Conservation (phyloP, 2,888 invertebrate genomes). For the Xylophagus ater region DNA sequence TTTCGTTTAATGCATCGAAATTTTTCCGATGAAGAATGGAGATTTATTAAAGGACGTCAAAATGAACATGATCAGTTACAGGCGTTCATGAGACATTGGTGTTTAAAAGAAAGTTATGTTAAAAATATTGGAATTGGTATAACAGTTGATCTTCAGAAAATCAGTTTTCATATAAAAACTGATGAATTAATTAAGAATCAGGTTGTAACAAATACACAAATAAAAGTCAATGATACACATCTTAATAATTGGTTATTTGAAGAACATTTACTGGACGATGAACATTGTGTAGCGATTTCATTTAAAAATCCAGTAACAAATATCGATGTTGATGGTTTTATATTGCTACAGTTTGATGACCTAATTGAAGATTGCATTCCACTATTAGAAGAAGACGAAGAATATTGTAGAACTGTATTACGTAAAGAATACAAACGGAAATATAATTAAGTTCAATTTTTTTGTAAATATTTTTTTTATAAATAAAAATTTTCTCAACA, state of each 20-base stretch:
- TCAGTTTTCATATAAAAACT: slow-evolving; percentile 62
- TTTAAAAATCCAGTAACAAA: slow-evolving; percentile 33
- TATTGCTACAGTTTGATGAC: slow-evolving; percentile 47
- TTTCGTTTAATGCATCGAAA: slow-evolving; percentile 80
- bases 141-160: slow-evolving; percentile 58
- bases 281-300: slow-evolving; percentile 72
- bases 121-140: slow-evolving; percentile 86
- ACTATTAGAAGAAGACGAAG: slow-evolving; percentile 42
- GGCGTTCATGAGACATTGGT: slow-evolving; percentile 84
- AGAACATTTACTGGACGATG: slow-evolving; percentile 63
- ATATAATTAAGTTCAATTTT: too few relatives aligned
- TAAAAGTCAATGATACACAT: slow-evolving; percentile 48
- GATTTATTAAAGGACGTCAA: slow-evolving; percentile 47
- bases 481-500: too few relatives aligned
- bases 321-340: slow-evolving; percentile 36
- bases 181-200: slow-evolving; percentile 39
- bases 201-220: slow-evolving; percentile 50
- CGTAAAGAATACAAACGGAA: slow-evolving; percentile 41
- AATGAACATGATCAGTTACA: slow-evolving; percentile 55
- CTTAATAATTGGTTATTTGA: slow-evolving; percentile 66
- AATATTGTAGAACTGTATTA: slow-evolving; percentile 48
- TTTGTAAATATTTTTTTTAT: too few relatives aligned
- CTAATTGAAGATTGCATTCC: slow-evolving; percentile 46
- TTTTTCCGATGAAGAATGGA: slow-evolving; percentile 75
- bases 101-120: slow-evolving; percentile 87